Conservation (phyloP, 1,140 invertebrate species). For the Drosophila parabipectinata region DNA sequence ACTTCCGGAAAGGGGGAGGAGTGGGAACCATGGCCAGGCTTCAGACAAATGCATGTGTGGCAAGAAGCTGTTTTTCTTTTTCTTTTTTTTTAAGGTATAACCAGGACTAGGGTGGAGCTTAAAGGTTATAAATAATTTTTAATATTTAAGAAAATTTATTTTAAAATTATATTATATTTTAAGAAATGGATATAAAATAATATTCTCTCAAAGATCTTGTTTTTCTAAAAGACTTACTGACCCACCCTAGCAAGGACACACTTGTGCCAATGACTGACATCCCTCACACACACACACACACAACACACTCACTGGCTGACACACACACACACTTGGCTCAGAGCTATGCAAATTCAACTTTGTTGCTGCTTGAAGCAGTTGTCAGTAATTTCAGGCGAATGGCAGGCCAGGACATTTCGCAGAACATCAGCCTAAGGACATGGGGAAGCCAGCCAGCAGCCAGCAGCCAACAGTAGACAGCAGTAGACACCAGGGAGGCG, state of each 20-base stretch:
- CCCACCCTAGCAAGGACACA: constrained; percentile 47
- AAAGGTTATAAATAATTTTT: no score
- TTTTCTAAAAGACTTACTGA: constrained; percentile 10
- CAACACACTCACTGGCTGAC: constrained; percentile 15
- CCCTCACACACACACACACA: constrained; percentile 23
- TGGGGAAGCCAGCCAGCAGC: background rate
- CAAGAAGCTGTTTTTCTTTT: constrained; percentile 45
- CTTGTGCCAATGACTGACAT: constrained; percentile 75
- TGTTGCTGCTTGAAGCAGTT: constrained; percentile 55
- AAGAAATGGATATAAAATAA: no score
- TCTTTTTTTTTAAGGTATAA: background rate
- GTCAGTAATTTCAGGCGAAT: constrained; percentile 62
- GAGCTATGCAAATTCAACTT: constrained; percentile 66
- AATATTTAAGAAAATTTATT: background rate
- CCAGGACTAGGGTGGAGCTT: constrained; percentile 17
- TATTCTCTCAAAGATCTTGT: no score
- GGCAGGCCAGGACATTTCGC: constrained; percentile 37
- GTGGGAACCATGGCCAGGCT: constrained; percentile 2
- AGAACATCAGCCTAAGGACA: constrained; percentile 29
- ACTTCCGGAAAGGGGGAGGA: background rate
- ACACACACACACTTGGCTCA: constrained; percentile 19
- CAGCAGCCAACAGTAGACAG: background rate
- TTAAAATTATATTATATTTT: no score
- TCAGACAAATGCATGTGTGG: constrained; percentile 43
- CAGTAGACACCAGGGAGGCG: background rate